Evolutionary conservation across 2,113 vertebrate species (phyloP).

Genomic region (Telmatochromis brichardi): DNA sequence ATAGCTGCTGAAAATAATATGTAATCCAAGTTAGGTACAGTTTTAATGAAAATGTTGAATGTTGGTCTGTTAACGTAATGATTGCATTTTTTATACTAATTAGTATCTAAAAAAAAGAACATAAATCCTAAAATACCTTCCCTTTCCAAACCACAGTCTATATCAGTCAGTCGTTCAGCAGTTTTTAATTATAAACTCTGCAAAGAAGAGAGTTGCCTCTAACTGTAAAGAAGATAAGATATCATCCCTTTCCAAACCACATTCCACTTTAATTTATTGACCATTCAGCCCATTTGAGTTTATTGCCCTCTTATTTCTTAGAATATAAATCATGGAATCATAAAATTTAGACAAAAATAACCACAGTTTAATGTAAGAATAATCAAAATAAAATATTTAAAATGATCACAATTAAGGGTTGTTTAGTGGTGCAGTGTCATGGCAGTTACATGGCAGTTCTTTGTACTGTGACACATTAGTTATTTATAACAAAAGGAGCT

Average conservation of each 20-base stretch:
- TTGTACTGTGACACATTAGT: not conserved
- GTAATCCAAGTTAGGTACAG: not conserved
- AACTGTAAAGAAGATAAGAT: not conserved
- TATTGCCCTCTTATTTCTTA: not conserved
- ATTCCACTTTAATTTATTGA: not conserved
- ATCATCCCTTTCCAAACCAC: not conserved
- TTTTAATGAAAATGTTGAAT: not conserved
- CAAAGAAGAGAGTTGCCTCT: not conserved
- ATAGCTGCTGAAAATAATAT: not conserved
- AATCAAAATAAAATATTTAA: not conserved
- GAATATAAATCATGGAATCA: not conserved
- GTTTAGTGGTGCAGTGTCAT: not conserved
- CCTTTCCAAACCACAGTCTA: not conserved
- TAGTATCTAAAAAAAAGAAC: not conserved
- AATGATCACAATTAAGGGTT: not conserved
- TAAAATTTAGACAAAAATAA: not conserved
- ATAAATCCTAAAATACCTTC: not conserved
- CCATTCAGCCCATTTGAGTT: not conserved
- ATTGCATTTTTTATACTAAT: not conserved
- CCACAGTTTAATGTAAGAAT: not conserved
- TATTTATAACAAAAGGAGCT: not conserved
- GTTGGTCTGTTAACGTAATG: not conserved
- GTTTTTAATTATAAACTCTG: not conserved
- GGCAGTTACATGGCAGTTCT: not conserved
- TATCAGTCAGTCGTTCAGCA: not conserved